These are phyloP conservation scores for Cyanoderma ruficeps DNA, from an alignment of 2,113 vertebrate genomes.

Conservation along the genomic window DNA sequence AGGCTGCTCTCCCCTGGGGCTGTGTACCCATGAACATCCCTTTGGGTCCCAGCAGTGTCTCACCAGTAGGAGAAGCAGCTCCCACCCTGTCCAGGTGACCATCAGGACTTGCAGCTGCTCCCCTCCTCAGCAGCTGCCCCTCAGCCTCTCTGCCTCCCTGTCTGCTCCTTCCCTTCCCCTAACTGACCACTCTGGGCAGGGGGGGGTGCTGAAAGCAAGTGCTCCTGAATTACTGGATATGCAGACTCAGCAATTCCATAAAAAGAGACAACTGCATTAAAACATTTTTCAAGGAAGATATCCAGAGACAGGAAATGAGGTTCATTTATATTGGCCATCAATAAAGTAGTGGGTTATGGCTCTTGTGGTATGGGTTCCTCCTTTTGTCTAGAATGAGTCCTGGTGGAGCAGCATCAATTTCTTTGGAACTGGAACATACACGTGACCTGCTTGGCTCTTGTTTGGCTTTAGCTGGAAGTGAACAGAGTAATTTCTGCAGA, in stretches of 20 bases:
- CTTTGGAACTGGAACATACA: slow-evolving; percentile 6
- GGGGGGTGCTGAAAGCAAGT: not conserved
- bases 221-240: not conserved
- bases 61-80: not conserved
- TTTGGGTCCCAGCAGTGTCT: not conserved
- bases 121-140: not conserved
- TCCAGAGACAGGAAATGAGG: not conserved
- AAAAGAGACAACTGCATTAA: not conserved
- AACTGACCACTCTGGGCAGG: not conserved
- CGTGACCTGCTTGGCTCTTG: not conserved
- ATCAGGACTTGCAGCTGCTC: not conserved
- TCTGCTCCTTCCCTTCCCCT: not conserved
- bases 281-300: not conserved
- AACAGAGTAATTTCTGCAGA: not conserved
- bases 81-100: not conserved
- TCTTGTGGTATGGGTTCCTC: slow-evolving; percentile 31
- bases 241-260: not conserved
- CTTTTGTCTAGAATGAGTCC: slow-evolving; percentile 38
- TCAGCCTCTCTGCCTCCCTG: not conserved
- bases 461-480: slow-evolving; percentile 23
- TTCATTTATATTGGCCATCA: not conserved
- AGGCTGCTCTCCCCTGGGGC: not conserved
- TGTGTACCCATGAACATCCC: fast-evolving
- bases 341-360: not conserved
- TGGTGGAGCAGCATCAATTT: not conserved